Evolutionary conservation across 1,140 invertebrate species (phyloP).

Genomic region (Araneus ventricosus): DNA sequence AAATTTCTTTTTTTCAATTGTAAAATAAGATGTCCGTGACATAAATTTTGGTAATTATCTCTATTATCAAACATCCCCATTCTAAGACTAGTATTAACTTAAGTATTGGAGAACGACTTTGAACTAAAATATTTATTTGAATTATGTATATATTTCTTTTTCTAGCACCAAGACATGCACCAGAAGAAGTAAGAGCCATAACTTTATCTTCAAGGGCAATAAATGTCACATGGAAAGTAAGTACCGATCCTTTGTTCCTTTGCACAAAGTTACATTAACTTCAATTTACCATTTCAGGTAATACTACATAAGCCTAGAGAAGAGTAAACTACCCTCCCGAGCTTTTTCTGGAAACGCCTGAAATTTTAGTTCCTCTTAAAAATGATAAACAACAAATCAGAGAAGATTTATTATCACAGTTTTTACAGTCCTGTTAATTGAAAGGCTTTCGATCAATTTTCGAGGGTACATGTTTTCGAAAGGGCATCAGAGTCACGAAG

Average conservation of each 20-base stretch:
- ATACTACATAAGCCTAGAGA: neutral
- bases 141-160: neutral
- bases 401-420: too few species aligned
- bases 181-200: slow-evolving; percentile 63
- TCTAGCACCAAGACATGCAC: slow-evolving; percentile 65
- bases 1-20: too few species aligned
- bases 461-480: too few species aligned
- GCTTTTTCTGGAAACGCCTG: neutral
- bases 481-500: too few species aligned
- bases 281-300: neutral
- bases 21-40: too few species aligned
- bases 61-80: too few species aligned
- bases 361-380: neutral
- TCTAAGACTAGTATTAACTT: too few species aligned
- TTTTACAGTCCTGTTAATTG: too few species aligned
- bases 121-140: too few species aligned
- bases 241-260: slow-evolving; percentile 23
- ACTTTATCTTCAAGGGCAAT: slow-evolving; percentile 63
- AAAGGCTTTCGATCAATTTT: too few species aligned
- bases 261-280: neutral
- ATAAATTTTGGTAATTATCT: too few species aligned
- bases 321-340: neutral
- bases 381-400: neutral
- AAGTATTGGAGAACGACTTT: too few species aligned
- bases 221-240: slow-evolving; percentile 73